Base-by-base conservation (phyloP, 1,140 invertebrate species). In the Marisa cornuarietis region DNA sequence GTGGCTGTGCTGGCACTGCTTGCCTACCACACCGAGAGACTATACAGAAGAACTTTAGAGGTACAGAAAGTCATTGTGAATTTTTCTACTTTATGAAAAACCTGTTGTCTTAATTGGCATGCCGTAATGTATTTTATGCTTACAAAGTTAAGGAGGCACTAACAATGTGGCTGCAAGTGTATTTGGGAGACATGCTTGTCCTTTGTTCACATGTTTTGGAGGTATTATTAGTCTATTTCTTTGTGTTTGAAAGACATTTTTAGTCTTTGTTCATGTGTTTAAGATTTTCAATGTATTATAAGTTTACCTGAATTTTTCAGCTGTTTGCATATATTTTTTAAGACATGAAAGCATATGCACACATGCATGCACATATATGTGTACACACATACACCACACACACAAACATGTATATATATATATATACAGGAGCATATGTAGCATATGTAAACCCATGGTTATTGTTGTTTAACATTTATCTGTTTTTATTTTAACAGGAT, bases 401-500 rank as follows among this genome's bases (percentile, higher is more conserved):
- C 6, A 71, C 16, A 42, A 11, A 71, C 31, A 71, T 10, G n/a
- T 18, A 71, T 10, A 51, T 16, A 51, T 3, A 71, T 42, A 42
- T 42, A 42, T 42, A n/a, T n/a, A n/a, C n/a, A n/a, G n/a, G 31
- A 42, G 1, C 5, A 42, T 42, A 42, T 42, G 31, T 42, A 65
- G 31, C 31, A 42, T 6, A 42, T 42, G 6, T 42, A 4, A 42
- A 42, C 31, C 31, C 31, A 42, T 42, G 31, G 31, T 42, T 42
- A 42, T 6, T 58, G 54, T 14, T 58, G 9, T 58, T 58, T 58
- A 58, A 18, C 16, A 18, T 4, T 58, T 26, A 71, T 74, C 61
- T 14, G 58, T 78, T 75, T 75, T 78, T 76, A 58, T n/a, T 11
- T 63, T 83, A 83, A 26, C 81, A 87, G 85, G 82, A 85, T 49